A percentile compares a stretch with the other conserved stretches of the same genome.
These are phyloP conservation scores for Phlogophora meticulosa DNA, from an alignment of 2,888 invertebrate genomes.

Conservation along the genomic window DNA sequence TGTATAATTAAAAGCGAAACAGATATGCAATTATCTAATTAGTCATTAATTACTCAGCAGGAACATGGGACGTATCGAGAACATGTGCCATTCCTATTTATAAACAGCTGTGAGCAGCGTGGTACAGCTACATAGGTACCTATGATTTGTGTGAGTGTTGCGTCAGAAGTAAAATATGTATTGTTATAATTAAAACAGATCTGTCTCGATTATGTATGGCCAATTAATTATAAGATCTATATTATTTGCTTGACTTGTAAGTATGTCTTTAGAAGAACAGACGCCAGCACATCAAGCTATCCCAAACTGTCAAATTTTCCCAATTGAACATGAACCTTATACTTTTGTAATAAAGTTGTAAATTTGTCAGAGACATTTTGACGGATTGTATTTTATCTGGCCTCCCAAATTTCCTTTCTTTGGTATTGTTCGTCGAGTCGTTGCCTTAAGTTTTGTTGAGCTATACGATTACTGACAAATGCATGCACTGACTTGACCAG, in stretches of 20 bases:
- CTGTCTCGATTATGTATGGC: conserved; percentile 10
- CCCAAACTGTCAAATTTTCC: too few relatives aligned
- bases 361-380: too few relatives aligned
- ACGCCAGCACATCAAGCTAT: too few relatives aligned
- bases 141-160: conserved; percentile 39
- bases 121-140: conserved; percentile 3
- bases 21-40: conserved; percentile 80
- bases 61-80: conserved; percentile 70
- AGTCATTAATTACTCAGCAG: conserved; percentile 81
- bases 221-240: conserved; percentile 11
- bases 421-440: too few relatives aligned
- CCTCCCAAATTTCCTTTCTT: too few relatives aligned
- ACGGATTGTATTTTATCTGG: too few relatives aligned
- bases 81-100: conserved; percentile 51
- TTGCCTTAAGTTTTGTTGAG: too few relatives aligned
- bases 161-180: conserved; percentile 26
- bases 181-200: conserved; percentile 38
- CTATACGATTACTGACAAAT: too few relatives aligned
- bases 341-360: too few relatives aligned
- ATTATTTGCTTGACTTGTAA: neutral
- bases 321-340: too few relatives aligned
- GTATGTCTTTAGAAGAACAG: neutral
- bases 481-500: too few relatives aligned
- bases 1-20: conserved; percentile 65
- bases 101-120: conserved; percentile 33